Evolutionary conservation across 2,797 vertebrate species (phyloP).

Genomic region (Hybognathus amarus): DNA sequence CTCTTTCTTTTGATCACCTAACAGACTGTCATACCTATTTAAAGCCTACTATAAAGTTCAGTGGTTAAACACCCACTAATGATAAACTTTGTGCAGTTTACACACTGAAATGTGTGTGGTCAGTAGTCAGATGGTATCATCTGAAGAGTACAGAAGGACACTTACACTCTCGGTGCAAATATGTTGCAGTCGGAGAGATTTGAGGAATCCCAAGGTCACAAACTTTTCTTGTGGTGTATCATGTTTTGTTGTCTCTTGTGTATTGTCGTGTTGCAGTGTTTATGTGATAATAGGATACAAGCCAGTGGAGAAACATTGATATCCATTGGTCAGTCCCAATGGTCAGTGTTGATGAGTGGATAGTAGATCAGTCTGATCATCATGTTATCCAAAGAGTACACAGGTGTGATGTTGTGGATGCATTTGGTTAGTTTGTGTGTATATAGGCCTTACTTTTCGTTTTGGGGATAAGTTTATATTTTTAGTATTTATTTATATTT

Average conservation of each 20-base stretch:
- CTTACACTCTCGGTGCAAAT: not conserved
- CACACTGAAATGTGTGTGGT: constrained; percentile 5
- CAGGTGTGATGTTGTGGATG: not conserved
- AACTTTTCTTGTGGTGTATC: not conserved
- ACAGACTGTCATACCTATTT: not conserved
- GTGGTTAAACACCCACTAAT: not conserved
- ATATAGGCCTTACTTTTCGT: not conserved
- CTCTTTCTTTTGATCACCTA: constrained; percentile 1
- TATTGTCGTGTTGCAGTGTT: not conserved
- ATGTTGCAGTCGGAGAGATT: not conserved
- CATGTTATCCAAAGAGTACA: not conserved
- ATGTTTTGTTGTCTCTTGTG: not conserved
- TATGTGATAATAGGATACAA: not conserved
- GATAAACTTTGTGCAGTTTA: constrained; percentile 5
- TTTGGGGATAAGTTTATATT: not conserved
- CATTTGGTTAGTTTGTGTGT: not conserved
- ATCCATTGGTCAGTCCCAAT: not conserved
- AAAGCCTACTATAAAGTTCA: not conserved
- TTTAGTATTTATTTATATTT: not conserved
- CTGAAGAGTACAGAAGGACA: constrained; percentile 4
- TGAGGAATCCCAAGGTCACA: constrained; percentile 20
- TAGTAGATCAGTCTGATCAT: constrained; percentile 6
- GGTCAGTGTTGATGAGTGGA: not conserved
- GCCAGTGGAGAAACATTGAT: not conserved
- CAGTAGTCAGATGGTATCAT: not conserved